Conservation (phyloP, 2,888 invertebrate species). For the Cataglyphis cursor region DNA sequence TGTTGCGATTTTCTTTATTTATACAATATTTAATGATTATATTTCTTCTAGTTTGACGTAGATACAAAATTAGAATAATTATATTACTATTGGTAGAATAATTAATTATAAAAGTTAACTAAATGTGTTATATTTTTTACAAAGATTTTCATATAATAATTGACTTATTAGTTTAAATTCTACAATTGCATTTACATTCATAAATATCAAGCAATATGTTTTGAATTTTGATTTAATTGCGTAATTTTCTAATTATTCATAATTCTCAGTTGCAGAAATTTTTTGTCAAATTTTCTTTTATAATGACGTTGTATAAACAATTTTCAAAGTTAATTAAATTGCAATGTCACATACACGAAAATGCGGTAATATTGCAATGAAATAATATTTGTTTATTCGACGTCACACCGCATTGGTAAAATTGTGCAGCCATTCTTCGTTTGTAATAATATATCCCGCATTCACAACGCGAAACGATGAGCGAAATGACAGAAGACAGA, state of each 20-base stretch:
- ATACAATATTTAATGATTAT: not conserved
- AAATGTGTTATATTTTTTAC: not conserved
- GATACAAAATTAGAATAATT: not conserved
- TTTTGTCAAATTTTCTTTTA: slow-evolving; percentile 27
- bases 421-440: slow-evolving; percentile 38
- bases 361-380: slow-evolving; percentile 35
- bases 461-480: slow-evolving; percentile 19
- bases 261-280: slow-evolving; percentile 33
- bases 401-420: slow-evolving; percentile 28
- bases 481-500: slow-evolving; percentile 48
- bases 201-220: not conserved
- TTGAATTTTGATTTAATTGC: slow-evolving; percentile 22
- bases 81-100: not conserved
- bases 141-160: not conserved
- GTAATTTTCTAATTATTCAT: slow-evolving; percentile 33
- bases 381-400: slow-evolving; percentile 46
- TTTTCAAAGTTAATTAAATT: slow-evolving; percentile 46
- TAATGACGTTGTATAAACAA: slow-evolving; percentile 14
- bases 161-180: slow-evolving; percentile 8
- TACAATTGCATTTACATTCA: not conserved
- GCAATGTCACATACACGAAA: slow-evolving; percentile 22
- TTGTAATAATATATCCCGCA: slow-evolving; percentile 40
- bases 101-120: not conserved
- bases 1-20: slow-evolving; percentile 11
- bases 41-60: not conserved